Base-by-base conservation (phyloP, 2,888 invertebrate genomes). In the Campoplex capitator region DNA sequence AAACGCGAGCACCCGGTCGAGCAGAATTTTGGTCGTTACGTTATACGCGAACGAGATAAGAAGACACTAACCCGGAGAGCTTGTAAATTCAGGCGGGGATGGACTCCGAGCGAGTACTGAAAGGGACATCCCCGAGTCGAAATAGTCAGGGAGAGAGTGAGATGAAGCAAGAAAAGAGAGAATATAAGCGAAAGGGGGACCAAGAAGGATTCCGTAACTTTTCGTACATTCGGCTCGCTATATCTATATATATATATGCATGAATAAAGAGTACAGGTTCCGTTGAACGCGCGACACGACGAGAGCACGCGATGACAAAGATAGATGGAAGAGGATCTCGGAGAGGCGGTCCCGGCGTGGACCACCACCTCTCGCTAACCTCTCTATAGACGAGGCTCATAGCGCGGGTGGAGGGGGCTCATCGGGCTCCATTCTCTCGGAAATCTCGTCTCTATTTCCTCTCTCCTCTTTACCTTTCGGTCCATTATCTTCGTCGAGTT, bases 261-360 rank as follows among this genome's bases (percentile, higher is more conserved):
- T 23, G 23, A 23, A 23, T 51, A 16, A 6, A 28, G 32, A 4
- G 68, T 38, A 16, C 68, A 45, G 38, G 67, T 65, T 28, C 45
- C 58, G 71, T 54, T 28, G 75, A 23, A 32, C 32, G 70, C 67
- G 73, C 56, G 68, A 77, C 54, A 68, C 68, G 79, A 58, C 70
- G 65, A 77, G 65, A 77, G 62, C 71, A 86, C 76, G 62, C 62
- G 79, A 58, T 32, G 84, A 84, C 85, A 77, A 75, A 76, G 88
- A 87, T 54, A 87, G 92, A 93, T 91, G 91, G 92, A 83, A 79
- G 86, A 70, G 90, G 91, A 92, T 91, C 91, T 90, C 89, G 92
- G 45, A 68, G 70, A 93, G 93, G 93, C 93, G 93, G 93, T 93
- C 92, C 93, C 91, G 75, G 58, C 78, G 92, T 93, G 93, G 93